Evolutionary conservation across 2,113 vertebrate species (phyloP).

Genomic region (Dicrurus megarhynchus): DNA sequence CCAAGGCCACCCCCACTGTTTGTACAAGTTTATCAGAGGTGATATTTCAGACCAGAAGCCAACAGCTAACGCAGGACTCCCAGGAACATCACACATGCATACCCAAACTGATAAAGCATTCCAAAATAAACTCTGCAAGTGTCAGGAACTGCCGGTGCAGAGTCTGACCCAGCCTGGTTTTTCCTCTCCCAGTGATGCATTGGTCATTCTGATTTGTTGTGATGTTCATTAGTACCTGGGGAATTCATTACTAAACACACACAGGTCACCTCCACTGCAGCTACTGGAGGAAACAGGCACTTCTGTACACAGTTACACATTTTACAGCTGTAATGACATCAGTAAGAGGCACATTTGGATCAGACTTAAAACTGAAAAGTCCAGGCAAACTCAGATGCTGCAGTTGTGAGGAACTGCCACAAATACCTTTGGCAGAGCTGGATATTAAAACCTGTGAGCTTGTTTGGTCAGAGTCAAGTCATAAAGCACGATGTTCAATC

Average conservation of each 20-base stretch:
- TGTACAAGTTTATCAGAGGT: background rate
- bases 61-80: background rate
- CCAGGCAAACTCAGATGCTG: background rate
- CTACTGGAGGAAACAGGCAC: slow-evolving; percentile 34
- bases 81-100: background rate
- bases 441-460: slow-evolving; percentile 44
- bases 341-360: background rate
- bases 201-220: slow-evolving; percentile 16
- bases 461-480: slow-evolving; percentile 45
- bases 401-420: background rate
- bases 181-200: background rate
- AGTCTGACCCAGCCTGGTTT: background rate
- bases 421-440: slow-evolving; percentile 35
- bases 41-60: background rate
- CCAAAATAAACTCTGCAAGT: background rate
- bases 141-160: background rate
- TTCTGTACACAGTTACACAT: slow-evolving; percentile 5
- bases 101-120: background rate
- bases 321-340: slow-evolving; percentile 29
- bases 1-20: background rate
- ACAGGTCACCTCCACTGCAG: slow-evolving; percentile 6
- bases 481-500: slow-evolving; percentile 55
- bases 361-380: background rate
- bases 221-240: slow-evolving; percentile 58
- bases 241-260: slow-evolving; percentile 34